These are phyloP conservation scores for Pararge aegeria DNA, from an alignment of 1,140 invertebrate genomes.

Conservation along the genomic window DNA sequence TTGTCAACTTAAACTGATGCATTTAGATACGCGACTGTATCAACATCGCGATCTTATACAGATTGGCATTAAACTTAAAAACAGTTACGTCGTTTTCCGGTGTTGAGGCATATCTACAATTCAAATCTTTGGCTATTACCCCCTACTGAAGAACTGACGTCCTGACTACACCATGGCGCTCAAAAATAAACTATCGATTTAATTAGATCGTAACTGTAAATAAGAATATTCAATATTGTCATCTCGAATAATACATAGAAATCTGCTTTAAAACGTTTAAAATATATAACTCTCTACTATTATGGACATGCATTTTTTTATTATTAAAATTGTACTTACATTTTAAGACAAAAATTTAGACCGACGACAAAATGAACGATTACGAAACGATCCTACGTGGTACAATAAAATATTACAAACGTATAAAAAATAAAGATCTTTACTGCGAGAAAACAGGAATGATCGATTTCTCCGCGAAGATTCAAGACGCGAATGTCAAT, in stretches of 20 bases:
- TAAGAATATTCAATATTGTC: constrained; percentile 75
- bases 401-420: constrained; percentile 59
- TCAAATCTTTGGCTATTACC: too few relatives aligned
- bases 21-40: too few relatives aligned
- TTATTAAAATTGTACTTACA: constrained; percentile 72
- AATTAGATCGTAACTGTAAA: constrained; percentile 63
- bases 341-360: constrained; percentile 66
- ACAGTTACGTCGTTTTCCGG: too few relatives aligned
- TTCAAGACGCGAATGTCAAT: constrained; percentile 34
- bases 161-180: constrained; percentile 20
- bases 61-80: too few relatives aligned
- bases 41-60: too few relatives aligned
- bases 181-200: constrained; percentile 49
- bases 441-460: constrained; percentile 71
- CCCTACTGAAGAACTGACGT: constrained; percentile 29
- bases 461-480: constrained; percentile 42
- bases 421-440: constrained; percentile 79
- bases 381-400: constrained; percentile 43
- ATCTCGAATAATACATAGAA: constrained; percentile 74
- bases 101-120: too few relatives aligned
- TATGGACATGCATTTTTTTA: constrained; percentile 69
- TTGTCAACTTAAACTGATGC: too few relatives aligned
- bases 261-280: constrained; percentile 73
- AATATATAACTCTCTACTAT: constrained; percentile 68
- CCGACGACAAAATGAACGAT: constrained; percentile 54